Conservation (phyloP, 2,888 invertebrate genomes). For the Patella caerulea region DNA sequence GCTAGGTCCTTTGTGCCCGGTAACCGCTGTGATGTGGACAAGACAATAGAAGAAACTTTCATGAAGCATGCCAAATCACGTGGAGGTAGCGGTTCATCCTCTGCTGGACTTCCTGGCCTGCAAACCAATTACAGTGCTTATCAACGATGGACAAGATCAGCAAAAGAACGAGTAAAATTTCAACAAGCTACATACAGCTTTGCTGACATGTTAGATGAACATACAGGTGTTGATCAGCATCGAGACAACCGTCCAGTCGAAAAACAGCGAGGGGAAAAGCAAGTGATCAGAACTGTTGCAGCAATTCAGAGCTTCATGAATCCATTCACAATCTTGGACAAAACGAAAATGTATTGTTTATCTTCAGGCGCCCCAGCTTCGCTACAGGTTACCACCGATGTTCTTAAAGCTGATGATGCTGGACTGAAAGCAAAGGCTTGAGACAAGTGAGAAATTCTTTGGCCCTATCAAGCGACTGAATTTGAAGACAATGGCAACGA, state of each 20-base stretch:
- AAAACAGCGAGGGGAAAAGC: conserved; percentile 31
- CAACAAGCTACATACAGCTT: conserved; percentile 21
- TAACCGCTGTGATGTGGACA: conserved; percentile 37
- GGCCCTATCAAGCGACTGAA: conserved; percentile 27
- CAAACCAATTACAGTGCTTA: conserved; percentile 34
- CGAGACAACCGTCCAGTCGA: conserved; percentile 35
- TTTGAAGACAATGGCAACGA: conserved; percentile 26
- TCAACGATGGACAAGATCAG: conserved; percentile 35
- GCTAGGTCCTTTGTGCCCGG: conserved; percentile 44
- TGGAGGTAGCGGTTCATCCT: conserved; percentile 24
- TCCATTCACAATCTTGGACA: conserved; percentile 32
- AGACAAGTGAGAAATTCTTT: conserved; percentile 27
- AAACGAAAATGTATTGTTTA: conserved; percentile 27
- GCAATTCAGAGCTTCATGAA: conserved; percentile 35
- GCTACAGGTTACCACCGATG: conserved; percentile 2
- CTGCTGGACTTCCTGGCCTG: conserved; percentile 34
- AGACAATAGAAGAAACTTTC: conserved; percentile 38
- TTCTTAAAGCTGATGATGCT: conserved; percentile 17
- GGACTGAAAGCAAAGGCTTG: conserved; percentile 20
- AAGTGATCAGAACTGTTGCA: conserved; percentile 24
- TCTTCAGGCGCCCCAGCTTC: conserved; percentile 30
- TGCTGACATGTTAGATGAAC: conserved; percentile 30
- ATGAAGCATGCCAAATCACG: conserved; percentile 10
- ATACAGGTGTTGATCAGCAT: conserved; percentile 22
- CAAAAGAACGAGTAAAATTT: conserved; percentile 30